phyloP scores from a whole-genome alignment of 2,888 invertebrate genomes.

The Andrena flavipes region DNA sequence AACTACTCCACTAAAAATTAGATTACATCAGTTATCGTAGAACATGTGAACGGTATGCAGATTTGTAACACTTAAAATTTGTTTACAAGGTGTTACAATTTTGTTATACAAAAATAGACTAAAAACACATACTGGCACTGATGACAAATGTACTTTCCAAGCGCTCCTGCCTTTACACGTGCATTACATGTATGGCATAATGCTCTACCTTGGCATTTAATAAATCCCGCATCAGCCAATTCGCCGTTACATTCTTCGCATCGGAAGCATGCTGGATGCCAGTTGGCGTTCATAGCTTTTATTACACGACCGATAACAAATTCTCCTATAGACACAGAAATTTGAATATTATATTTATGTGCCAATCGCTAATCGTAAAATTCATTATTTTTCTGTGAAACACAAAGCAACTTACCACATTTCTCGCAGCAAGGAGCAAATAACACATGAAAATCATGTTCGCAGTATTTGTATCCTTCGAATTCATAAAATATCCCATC shows the following conservation, averaged over 20 bases:
- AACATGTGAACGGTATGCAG: constrained; percentile 29
- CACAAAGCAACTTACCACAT: constrained; percentile 86
- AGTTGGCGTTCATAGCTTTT: constrained; percentile 99
- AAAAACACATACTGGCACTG: constrained; percentile 95
- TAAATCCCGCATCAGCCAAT: constrained; percentile 98
- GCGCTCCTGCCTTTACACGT: constrained; percentile 96
- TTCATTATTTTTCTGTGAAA: not conserved
- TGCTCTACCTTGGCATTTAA: constrained; percentile 93
- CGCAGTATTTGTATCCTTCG: constrained; percentile 99
- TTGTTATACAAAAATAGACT: constrained; percentile 9
- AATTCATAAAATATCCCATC: constrained; percentile 99
- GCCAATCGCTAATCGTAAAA: constrained; percentile 3
- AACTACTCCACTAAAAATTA: constrained; percentile 91
- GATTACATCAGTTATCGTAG: constrained; percentile 10
- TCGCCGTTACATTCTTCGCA: constrained; percentile 97
- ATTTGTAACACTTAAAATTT: constrained; percentile 14
- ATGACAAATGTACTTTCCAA: constrained; percentile 98
- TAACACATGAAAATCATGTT: constrained; percentile 98
- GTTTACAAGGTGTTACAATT: not conserved
- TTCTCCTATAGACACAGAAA: constrained; percentile 87
- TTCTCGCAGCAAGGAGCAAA: constrained; percentile 96
- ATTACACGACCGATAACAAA: constrained; percentile 99
- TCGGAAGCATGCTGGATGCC: constrained; percentile 99
- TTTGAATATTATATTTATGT: not conserved
- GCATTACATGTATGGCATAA: constrained; percentile 99